Base-by-base conservation (phyloP, 1,140 invertebrate genomes). In the Olivierus martensii region DNA sequence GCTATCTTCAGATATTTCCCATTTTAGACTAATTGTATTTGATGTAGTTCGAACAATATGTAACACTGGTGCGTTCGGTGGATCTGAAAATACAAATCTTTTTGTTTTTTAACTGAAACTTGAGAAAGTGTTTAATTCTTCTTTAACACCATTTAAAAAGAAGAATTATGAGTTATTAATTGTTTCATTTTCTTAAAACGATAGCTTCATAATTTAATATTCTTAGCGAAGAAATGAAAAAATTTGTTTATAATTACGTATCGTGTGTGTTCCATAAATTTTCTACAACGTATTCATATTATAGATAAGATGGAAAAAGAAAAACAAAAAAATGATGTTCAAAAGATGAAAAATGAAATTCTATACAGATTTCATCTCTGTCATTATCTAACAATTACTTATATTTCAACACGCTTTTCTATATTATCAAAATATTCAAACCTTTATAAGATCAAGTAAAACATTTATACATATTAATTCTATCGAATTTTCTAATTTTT, bases 11-110 rank as follows among this genome's bases (percentile, higher is more conserved):
- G 28, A 28, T 28, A 38, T 38, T 17, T 59, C 57, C 61, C 61
- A 63, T 38, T 41, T 41, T 17, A 63, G 35, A 19, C 43, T 54
- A 34, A 61, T 58, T 10, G 60, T 60, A 12, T 53, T 52, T 7
- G 52, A 39, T 34, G 56, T 52, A 5, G 59, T 62, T n/a, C 54
- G 49, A n/a, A 57, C 35, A 9, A 63, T 52, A 51, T 61, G 60
- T 35, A 63, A 18, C 15, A 47, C 10, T 10, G 61, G 59, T 21
- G 60, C 37, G 17, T 45, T 18, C 11, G 59, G 58, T 18, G 61
- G 59, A 52, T 63, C 61, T 59, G 22, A 18, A 52, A 44, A 43
- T 21, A 9, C 2, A 9, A 28, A 19, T 18, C 21, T 35, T 10
- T 14, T 47, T n/a, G n/a, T 14, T 22, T 39, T 37, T 17, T 38